Evolutionary conservation across 2,797 vertebrate genomes (phyloP), one percentile per base, ranked within the genome.

Genomic region (Molossus alvarezi): DNA sequence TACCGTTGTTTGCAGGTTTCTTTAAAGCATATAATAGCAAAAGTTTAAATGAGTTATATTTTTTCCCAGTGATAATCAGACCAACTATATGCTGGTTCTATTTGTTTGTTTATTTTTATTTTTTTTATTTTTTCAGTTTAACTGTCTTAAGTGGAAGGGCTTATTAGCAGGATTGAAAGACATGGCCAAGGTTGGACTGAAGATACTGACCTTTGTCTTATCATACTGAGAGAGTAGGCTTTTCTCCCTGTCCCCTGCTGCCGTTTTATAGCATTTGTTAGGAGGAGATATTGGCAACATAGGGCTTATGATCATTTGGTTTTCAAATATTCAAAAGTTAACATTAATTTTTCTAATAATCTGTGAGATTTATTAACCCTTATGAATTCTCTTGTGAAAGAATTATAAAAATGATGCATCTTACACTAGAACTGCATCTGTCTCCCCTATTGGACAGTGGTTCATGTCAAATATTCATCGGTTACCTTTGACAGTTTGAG

Each of bases 61-160:
- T 90, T 88, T 98, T 98, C 97, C 95, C 91, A 94, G 76, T 90
- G 87, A 96, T 97, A 98, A 98, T 96, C 93, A 97, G n/a, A 77
- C 57, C 48, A 82, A 65, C 95, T 94, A 95, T 98, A 97, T 97
- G 97, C 95, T 94, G 76, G 94, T 95, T 93, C 80, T 97, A 92
- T 98, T 98, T 85, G 64, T 97, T 97, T 76, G 58, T 65, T 97
- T 90, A 13, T 98, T 83, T 83, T 64, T 97, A 96, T 79, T 64
- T 72, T 97, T 91, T 33, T 33, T 33, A 33, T 45, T 45, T 5
- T 45, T 45, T 45, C 41, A 96, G 75, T 97, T 97, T 96, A 95
- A 84, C 57, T 96, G 75, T 80, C 92, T 95, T 97, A 96, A 95
- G 76, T 95, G 91, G 75, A 93, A 97, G 95, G 3, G 94, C 97